A percentile compares a stretch with the other conserved stretches of the same genome.
Conservation (phyloP, 1,140 invertebrate genomes). For the Bicyclus anynana region DNA sequence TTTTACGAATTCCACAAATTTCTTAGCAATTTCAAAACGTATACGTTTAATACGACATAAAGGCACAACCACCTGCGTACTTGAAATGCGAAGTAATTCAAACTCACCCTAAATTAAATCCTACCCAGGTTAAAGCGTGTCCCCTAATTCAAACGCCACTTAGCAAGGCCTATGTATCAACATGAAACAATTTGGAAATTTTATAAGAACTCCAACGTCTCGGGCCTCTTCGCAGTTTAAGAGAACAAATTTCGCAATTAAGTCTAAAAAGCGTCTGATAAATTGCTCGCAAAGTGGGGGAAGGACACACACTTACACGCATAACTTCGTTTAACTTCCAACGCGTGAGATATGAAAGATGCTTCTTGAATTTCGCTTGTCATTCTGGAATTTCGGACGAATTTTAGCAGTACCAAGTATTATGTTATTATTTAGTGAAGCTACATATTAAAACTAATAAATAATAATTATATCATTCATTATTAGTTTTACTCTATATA, state of each 20-base stretch:
- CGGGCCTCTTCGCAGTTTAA: conserved; percentile 1
- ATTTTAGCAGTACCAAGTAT: too few species aligned
- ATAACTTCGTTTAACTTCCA: not conserved
- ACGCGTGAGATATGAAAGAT: not conserved
- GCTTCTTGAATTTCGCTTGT: not conserved
- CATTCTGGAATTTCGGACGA: too few species aligned
- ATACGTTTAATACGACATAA: too few species aligned
- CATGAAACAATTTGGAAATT: conserved; percentile 20
- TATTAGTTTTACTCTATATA: too few species aligned
- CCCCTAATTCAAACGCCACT: not conserved
- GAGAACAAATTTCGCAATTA: conserved; percentile 24
- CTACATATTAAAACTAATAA: too few species aligned
- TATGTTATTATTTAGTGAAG: too few species aligned
- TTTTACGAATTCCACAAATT: too few species aligned
- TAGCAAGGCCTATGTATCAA: conserved; percentile 7
- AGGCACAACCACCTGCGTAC: too few species aligned
- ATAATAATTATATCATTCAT: too few species aligned
- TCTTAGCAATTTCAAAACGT: too few species aligned
- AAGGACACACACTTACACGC: conserved; percentile 9
- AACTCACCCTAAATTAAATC: too few species aligned
- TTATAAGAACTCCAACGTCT: conserved; percentile 17
- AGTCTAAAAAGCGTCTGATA: conserved; percentile 14
- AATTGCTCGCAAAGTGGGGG: conserved; percentile 9
- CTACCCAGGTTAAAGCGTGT: not conserved
- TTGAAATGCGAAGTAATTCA: too few species aligned